phyloP scores from a whole-genome alignment of 2,888 invertebrate species.

The Cephus runcator region DNA sequence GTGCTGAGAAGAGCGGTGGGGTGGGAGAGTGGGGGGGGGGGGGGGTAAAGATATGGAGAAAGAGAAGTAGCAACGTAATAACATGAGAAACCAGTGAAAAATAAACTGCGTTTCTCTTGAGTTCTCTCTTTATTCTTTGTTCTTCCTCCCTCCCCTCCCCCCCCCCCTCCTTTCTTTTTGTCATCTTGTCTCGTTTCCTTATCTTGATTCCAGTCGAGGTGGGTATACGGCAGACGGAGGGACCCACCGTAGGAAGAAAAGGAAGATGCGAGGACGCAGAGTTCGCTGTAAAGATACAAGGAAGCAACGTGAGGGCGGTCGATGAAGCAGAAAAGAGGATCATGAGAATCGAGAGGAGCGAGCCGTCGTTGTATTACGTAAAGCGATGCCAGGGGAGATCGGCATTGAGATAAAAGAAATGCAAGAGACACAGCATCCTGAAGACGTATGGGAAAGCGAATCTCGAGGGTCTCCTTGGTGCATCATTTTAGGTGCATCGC shows the following conservation, averaged over 20 bases:
- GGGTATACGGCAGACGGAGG: background rate
- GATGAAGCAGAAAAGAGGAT: background rate
- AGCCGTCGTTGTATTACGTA: background rate
- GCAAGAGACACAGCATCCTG: background rate
- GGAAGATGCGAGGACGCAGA: background rate
- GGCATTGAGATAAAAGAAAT: background rate
- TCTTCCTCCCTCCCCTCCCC: no score
- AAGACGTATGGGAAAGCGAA: constrained; percentile 6
- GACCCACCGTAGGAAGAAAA: no score
- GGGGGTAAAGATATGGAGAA: background rate
- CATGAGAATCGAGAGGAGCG: background rate
- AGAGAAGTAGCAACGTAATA: background rate
- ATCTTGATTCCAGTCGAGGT: background rate
- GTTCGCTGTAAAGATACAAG: background rate
- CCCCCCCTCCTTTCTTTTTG: background rate
- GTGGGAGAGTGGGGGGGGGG: no score
- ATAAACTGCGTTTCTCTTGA: background rate
- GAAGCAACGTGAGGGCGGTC: background rate
- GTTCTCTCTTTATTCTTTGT: background rate
- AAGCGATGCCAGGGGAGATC: background rate
- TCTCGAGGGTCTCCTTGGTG: background rate
- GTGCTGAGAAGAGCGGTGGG: background rate
- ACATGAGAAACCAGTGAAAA: background rate
- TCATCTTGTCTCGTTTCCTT: background rate
- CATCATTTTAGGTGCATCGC: background rate